A percentile compares a stretch with the other conserved stretches of the same genome.
Conservation (phyloP, 2,797 vertebrate species). For the Sylvia borin region DNA sequence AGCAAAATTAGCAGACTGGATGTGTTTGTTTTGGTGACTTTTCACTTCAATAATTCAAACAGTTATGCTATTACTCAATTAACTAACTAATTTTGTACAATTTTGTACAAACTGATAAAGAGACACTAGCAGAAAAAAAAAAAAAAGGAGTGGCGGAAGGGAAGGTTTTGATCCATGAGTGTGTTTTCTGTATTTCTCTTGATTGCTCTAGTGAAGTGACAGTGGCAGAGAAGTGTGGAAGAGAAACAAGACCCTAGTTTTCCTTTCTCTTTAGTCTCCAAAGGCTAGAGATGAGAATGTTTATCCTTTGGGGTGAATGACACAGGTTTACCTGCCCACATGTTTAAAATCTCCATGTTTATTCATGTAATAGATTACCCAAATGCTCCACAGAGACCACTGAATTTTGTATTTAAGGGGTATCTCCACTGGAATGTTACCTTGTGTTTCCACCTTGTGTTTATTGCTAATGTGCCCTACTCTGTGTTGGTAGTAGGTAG, state of each 20-base stretch:
- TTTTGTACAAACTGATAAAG: not conserved
- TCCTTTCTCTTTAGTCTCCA: not conserved
- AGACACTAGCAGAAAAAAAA: not conserved
- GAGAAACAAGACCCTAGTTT: not conserved
- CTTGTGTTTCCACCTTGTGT: not conserved
- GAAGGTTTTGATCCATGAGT: not conserved
- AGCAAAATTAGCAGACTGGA: slow-evolving; percentile 43
- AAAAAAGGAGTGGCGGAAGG: not conserved
- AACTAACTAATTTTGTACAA: not conserved
- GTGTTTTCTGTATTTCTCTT: not conserved
- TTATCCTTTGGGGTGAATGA: not conserved
- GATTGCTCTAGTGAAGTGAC: not conserved
- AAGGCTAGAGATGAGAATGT: not conserved
- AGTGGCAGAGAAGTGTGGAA: not conserved
- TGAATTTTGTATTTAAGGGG: not conserved
- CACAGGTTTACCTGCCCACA: not conserved
- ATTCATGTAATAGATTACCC: not conserved
- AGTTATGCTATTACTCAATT: not conserved
- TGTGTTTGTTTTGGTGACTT: slow-evolving; percentile 69
- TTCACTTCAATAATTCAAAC: slow-evolving; percentile 64
- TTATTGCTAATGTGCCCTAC: not conserved
- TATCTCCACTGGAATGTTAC: not conserved
- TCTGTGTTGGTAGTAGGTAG: not conserved
- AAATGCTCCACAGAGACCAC: not conserved
- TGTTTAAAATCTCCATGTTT: not conserved